These are phyloP conservation scores for Orchesella flavescens DNA, from an alignment of 2,888 invertebrate species.

Conservation along the genomic window DNA sequence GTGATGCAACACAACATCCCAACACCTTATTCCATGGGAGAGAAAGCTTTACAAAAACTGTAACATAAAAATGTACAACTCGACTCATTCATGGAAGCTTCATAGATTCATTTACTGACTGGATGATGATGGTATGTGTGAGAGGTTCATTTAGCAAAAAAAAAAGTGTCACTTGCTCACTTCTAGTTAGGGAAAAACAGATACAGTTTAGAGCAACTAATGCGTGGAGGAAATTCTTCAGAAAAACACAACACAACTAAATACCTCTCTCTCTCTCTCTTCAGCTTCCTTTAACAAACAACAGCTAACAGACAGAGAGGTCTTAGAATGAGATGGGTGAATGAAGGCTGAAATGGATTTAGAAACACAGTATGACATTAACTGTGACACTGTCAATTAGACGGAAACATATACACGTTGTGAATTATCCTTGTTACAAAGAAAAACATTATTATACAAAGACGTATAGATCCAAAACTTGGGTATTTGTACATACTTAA, in stretches of 20 bases:
- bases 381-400: conserved; percentile 27
- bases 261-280: neutral
- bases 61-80: too few species aligned
- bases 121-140: too few species aligned
- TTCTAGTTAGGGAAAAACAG: neutral
- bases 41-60: too few species aligned
- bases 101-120: too few species aligned
- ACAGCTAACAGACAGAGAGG: neutral
- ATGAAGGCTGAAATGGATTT: neutral
- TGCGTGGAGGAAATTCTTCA: neutral
- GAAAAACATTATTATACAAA: neutral
- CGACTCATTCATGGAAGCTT: too few species aligned
- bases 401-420: conserved; percentile 1
- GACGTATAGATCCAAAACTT: neutral
- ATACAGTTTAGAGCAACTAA: neutral
- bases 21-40: too few species aligned
- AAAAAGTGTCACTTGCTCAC: neutral
- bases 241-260: neutral
- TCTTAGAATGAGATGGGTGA: neutral
- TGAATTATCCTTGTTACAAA: neutral
- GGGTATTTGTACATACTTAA: too few species aligned
- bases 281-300: neutral
- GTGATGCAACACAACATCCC: too few species aligned
- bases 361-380: conserved; percentile 13
- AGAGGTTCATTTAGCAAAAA: too few species aligned